Evolutionary conservation across 2,797 vertebrate species (phyloP).

Genomic region (Poecilia wingei): DNA sequence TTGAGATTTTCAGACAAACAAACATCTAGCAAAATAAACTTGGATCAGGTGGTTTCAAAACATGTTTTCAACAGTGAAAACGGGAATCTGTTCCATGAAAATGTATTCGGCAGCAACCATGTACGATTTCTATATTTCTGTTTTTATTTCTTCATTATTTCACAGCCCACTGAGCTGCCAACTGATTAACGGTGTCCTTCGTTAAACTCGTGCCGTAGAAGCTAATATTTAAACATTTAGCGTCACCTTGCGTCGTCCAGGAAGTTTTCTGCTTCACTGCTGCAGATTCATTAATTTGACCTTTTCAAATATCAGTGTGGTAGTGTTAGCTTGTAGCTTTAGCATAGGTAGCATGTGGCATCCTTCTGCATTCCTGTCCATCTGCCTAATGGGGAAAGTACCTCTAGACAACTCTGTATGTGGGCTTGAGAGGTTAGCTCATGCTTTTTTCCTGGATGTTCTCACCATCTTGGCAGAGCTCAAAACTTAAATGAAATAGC

Average conservation of each 20-base stretch:
- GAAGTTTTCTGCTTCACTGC: not conserved
- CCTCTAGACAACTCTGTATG: not conserved
- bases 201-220: not conserved
- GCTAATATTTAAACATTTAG: not conserved
- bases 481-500: not conserved
- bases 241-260: fast-evolving
- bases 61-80: not conserved
- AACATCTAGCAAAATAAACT: not conserved
- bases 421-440: not conserved
- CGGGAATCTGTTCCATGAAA: not conserved
- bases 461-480: not conserved
- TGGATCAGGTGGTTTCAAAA: too few species aligned
- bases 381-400: not conserved
- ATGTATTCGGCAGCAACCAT: not conserved
- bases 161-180: not conserved
- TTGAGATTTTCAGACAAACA: too few species aligned
- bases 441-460: not conserved
- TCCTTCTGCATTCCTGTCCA: not conserved
- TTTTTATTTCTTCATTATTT: not conserved
- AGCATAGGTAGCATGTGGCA: not conserved
- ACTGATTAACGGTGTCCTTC: not conserved
- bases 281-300: not conserved
- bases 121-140: not conserved
- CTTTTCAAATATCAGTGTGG: not conserved
- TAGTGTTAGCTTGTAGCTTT: not conserved